These are phyloP conservation scores for Machimus atricapillus DNA, from an alignment of 2,888 invertebrate genomes.

Conservation along the genomic window DNA sequence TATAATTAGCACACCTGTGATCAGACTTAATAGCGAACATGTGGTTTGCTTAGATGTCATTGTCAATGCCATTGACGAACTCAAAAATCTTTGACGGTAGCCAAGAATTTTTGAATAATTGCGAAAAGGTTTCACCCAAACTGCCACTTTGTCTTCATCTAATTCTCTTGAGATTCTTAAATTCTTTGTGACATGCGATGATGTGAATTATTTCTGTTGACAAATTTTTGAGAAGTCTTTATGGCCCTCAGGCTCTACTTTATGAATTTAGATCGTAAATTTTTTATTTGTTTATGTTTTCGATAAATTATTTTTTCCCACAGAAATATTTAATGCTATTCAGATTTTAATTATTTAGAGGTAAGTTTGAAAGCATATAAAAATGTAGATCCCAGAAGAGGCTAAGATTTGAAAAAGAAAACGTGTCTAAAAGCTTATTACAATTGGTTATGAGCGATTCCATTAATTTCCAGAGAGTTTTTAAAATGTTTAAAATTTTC, in stretches of 20 bases:
- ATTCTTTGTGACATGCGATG: not conserved
- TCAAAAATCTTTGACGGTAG: not conserved
- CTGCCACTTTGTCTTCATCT: not conserved
- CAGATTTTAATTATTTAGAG: too few species aligned
- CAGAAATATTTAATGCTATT: not conserved
- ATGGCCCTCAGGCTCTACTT: not conserved
- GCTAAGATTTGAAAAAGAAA: too few species aligned
- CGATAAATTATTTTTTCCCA: not conserved
- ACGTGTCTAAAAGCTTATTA: too few species aligned
- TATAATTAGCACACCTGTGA: conserved; percentile 21
- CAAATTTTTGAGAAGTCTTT: not conserved
- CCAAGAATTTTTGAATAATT: not conserved
- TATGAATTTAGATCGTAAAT: not conserved
- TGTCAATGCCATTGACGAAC: not conserved
- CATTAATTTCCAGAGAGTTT: too few species aligned
- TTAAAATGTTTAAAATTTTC: too few species aligned
- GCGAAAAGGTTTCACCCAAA: not conserved
- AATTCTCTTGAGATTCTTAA: not conserved
- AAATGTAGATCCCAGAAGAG: too few species aligned
- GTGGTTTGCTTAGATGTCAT: not conserved
- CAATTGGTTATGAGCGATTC: too few species aligned
- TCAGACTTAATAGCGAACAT: not conserved
- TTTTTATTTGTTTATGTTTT: not conserved
- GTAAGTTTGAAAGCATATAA: too few species aligned
- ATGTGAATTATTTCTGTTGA: not conserved